phyloP scores from a whole-genome alignment of 2,797 vertebrate genomes.

The Siniperca undulata region DNA sequence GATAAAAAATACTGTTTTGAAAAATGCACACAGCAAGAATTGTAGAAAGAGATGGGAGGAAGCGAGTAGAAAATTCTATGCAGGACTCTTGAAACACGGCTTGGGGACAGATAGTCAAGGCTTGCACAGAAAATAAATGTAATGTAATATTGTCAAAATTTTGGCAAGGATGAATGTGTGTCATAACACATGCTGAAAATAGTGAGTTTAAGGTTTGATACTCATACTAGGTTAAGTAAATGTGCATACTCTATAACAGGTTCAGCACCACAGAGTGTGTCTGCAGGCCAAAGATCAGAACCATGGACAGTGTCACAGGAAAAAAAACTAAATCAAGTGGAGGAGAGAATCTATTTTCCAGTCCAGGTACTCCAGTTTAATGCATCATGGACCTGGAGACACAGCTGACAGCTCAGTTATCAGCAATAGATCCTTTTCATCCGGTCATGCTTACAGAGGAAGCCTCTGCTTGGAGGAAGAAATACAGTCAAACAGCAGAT shows the following conservation, averaged over 20 bases:
- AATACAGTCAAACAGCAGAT: constrained; percentile 11
- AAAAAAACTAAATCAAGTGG: constrained; percentile 1
- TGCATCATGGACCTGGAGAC: constrained; percentile 33
- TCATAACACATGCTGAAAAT: not conserved
- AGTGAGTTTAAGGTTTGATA: too few species aligned
- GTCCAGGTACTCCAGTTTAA: constrained; percentile 19
- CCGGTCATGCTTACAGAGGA: constrained; percentile 19
- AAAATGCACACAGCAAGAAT: not conserved
- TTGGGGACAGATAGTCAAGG: too few species aligned
- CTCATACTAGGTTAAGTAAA: not conserved
- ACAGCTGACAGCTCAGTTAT: constrained; percentile 22
- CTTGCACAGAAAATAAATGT: not conserved
- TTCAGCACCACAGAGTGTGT: not conserved
- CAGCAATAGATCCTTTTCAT: constrained; percentile 37
- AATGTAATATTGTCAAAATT: not conserved
- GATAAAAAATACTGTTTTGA: not conserved
- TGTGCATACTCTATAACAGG: not conserved
- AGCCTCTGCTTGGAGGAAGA: constrained; percentile 15
- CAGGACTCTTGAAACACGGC: not conserved
- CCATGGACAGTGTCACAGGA: constrained; percentile 30
- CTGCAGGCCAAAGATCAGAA: constrained; percentile 33
- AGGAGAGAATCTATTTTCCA: constrained; percentile 36
- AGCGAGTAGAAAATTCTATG: not conserved
- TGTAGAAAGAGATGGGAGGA: not conserved
- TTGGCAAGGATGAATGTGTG: not conserved